A percentile compares a stretch with the other conserved stretches of the same genome.
phyloP scores from a whole-genome alignment of 2,888 invertebrate genomes.

The Chymomyza fuscimana region DNA sequence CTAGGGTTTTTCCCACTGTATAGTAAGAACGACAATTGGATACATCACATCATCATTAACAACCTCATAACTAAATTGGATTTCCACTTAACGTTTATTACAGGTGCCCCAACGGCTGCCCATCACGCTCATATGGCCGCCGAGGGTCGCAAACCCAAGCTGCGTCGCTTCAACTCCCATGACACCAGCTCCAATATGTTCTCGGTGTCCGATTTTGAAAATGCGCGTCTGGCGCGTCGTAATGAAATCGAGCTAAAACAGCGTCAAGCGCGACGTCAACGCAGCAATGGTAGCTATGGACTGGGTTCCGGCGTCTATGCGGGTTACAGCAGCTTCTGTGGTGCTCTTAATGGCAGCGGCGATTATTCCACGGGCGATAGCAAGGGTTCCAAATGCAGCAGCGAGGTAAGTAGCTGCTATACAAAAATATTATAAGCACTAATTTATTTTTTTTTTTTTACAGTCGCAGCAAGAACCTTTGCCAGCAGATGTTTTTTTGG shows the following conservation, averaged over 20 bases:
- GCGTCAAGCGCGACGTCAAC: slow-evolving; percentile 76
- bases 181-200: slow-evolving; percentile 80
- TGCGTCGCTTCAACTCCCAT: slow-evolving; percentile 79
- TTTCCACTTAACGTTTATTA: slow-evolving; percentile 16
- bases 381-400: slow-evolving; percentile 79
- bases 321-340: slow-evolving; percentile 56
- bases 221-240: slow-evolving; percentile 79
- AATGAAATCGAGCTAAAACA: slow-evolving; percentile 80
- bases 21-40: slow-evolving; percentile 1
- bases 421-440: neutral
- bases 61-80: slow-evolving; percentile 1
- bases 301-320: slow-evolving; percentile 37
- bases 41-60: slow-evolving; percentile 11
- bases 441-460: neutral
- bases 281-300: slow-evolving; percentile 75
- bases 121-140: slow-evolving; percentile 61
- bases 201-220: slow-evolving; percentile 80
- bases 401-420: slow-evolving; percentile 69
- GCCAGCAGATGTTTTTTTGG: slow-evolving; percentile 78
- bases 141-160: slow-evolving; percentile 78
- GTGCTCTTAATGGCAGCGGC: slow-evolving; percentile 66
- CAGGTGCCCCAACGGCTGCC: slow-evolving; percentile 56
- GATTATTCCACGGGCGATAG: slow-evolving; percentile 80
- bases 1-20: slow-evolving; percentile 2
- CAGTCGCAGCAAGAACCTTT: slow-evolving; percentile 77